Evolutionary conservation across 2,113 vertebrate species (phyloP), one percentile per base, ranked within the genome.

Genomic region (Hydrolagus affinis): DNA sequence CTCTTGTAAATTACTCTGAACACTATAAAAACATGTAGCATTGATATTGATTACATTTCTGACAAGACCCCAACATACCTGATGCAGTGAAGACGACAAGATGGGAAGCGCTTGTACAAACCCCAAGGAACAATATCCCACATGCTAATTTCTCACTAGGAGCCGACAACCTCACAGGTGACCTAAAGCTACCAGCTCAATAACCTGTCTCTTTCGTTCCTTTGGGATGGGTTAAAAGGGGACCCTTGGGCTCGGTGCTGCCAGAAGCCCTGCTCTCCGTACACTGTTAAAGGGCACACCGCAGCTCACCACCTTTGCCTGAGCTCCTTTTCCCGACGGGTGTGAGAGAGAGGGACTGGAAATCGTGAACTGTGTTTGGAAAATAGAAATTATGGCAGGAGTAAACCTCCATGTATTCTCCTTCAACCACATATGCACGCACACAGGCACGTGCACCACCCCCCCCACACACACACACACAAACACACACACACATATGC

Each of bases 21-120:
- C 60, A 83, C 60, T 32, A 60, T 62, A 28, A 83, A 83, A 83
- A 9, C 78, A 83, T 66, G 62, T 83, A 83, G 25, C 60, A 21
- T 83, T 68, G 64, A 68, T 83, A 83, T 83, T 68, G 78, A 83
- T 83, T 83, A 83, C 23, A 83, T 66, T 83, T 80, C 66, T 83
- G 78, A 83, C 78, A 83, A 68, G 57, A 62, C 78, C 59, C 78
- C 78, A 60, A 83, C 62, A 66, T 83, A 83, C 15, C 75, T 83
- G 78, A 62, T 80, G 11, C 59, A 62, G 44, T 28, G 76, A 80
- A 64, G 17, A 64, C 60, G 56, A 75, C 73, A 83, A 30, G 62
- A 2, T 83, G 78, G 78, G 78, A 83, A 83, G 64, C 78, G 11
- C 62, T 66, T 60, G 10, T 10, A 62, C 28, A 66, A 68, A 23